These are phyloP conservation scores for Acipenser ruthenus DNA, from an alignment of 2,797 vertebrate species.

Conservation along the genomic window DNA sequence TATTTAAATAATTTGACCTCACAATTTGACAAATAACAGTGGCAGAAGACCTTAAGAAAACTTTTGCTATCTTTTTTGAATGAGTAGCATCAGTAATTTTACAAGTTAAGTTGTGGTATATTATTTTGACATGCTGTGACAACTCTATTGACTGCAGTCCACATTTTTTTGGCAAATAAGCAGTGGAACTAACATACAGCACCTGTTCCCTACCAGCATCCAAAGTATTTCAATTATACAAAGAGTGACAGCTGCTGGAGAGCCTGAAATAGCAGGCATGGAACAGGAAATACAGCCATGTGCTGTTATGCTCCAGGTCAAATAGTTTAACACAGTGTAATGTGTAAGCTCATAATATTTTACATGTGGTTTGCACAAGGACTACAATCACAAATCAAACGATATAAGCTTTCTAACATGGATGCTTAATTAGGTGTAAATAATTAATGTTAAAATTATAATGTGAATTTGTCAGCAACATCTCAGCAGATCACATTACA, in stretches of 20 bases:
- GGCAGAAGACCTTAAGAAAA: too few species aligned
- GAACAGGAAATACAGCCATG: constrained; percentile 22
- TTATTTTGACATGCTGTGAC: constrained; percentile 46
- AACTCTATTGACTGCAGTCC: constrained; percentile 40
- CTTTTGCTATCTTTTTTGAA: too few species aligned
- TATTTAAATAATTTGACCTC: too few species aligned
- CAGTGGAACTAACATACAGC: constrained; percentile 50
- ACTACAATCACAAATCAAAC: background rate
- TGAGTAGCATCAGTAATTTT: constrained; percentile 37
- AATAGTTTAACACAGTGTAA: constrained; percentile 32
- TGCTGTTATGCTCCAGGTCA: constrained; percentile 28
- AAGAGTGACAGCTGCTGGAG: constrained; percentile 60
- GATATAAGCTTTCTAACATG: too few species aligned
- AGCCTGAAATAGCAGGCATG: constrained; percentile 35
- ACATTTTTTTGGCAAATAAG: constrained; percentile 32
- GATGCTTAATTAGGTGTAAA: too few species aligned
- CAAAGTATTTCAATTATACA: constrained; percentile 50
- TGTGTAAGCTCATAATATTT: constrained; percentile 35
- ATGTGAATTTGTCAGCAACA: too few species aligned
- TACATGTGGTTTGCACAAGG: constrained; percentile 35
- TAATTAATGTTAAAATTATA: too few species aligned
- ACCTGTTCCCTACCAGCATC: constrained; percentile 53
- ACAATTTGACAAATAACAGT: too few species aligned
- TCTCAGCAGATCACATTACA: too few species aligned
- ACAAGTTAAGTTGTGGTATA: constrained; percentile 35